These are phyloP conservation scores for Globia sparganii DNA, from an alignment of 2,888 invertebrate species.

Conservation along the genomic window DNA sequence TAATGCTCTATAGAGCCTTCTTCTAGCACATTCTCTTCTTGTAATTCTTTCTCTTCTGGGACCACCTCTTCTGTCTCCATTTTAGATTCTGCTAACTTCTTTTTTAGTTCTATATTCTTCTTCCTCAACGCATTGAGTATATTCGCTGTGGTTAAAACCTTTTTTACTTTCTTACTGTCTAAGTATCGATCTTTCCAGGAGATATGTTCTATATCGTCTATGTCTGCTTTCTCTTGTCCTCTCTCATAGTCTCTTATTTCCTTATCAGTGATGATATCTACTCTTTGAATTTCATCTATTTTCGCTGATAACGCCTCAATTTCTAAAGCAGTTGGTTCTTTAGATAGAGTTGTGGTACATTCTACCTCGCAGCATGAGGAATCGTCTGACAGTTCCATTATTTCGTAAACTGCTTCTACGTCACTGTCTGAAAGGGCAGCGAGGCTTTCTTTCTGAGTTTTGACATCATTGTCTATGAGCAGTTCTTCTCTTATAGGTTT, in stretches of 20 bases:
- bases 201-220: slow-evolving; percentile 68
- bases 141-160: slow-evolving; percentile 89
- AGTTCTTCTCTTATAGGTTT: slow-evolving; percentile 10
- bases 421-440: slow-evolving; percentile 36
- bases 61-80: slow-evolving; percentile 27
- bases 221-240: slow-evolving; percentile 37
- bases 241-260: slow-evolving; percentile 74
- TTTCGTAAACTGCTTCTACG: slow-evolving; percentile 77
- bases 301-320: slow-evolving; percentile 86
- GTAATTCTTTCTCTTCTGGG: slow-evolving; percentile 36
- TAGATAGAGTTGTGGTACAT: slow-evolving; percentile 80
- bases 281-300: slow-evolving; percentile 85
- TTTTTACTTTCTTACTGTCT: slow-evolving; percentile 91
- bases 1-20: slow-evolving; percentile 90
- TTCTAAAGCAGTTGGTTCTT: slow-evolving; percentile 86
- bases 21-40: slow-evolving; percentile 65
- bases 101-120: slow-evolving; percentile 88
- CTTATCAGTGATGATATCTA: slow-evolving; percentile 76
- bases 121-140: slow-evolving; percentile 91
- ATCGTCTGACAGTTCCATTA: slow-evolving; percentile 84
- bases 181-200: slow-evolving; percentile 92
- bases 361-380: slow-evolving; percentile 83
- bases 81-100: slow-evolving; percentile 78
- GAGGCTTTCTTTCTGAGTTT: background rate
- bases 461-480: slow-evolving; percentile 51